A percentile compares a stretch with the other conserved stretches of the same genome.
Conservation (phyloP, 2,113 vertebrate genomes). For the Mus musculus region DNA sequence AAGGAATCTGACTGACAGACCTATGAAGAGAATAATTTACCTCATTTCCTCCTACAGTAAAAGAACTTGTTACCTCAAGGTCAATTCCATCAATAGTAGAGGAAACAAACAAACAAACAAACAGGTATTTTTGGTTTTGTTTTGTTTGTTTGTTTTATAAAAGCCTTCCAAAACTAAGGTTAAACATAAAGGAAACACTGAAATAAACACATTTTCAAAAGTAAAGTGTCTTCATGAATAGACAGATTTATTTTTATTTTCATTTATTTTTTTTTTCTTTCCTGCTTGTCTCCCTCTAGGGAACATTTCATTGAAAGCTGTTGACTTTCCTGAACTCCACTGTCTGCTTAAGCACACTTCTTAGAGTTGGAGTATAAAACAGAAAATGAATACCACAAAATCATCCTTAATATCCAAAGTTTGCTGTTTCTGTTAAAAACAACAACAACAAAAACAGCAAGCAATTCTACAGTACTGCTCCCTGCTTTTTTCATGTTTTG, state of each 20-base stretch:
- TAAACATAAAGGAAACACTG: neutral
- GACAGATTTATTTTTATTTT: neutral
- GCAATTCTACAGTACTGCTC: neutral
- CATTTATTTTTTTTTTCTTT: neutral
- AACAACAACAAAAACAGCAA: no score
- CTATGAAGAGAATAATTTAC: neutral
- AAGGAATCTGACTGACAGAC: neutral
- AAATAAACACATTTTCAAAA: neutral
- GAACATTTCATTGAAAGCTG: slow-evolving; percentile 43
- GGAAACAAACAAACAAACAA: neutral
- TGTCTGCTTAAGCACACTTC: slow-evolving; percentile 45
- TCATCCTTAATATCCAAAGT: neutral
- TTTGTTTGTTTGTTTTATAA: neutral
- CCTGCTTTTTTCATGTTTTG: neutral
- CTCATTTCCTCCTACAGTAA: neutral
- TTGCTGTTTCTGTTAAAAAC: neutral
- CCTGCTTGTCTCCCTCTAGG: slow-evolving; percentile 4
- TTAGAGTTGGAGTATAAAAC: slow-evolving; percentile 51
- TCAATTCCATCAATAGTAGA: neutral
- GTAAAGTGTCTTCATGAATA: slow-evolving; percentile 8
- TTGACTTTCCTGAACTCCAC: slow-evolving; percentile 58
- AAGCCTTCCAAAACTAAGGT: slow-evolving; percentile 27
- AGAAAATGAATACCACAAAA: neutral
- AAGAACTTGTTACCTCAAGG: neutral
- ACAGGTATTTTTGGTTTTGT: neutral